Evolutionary conservation across 2,888 invertebrate species (phyloP).

Genomic region (Athalia circularis): DNA sequence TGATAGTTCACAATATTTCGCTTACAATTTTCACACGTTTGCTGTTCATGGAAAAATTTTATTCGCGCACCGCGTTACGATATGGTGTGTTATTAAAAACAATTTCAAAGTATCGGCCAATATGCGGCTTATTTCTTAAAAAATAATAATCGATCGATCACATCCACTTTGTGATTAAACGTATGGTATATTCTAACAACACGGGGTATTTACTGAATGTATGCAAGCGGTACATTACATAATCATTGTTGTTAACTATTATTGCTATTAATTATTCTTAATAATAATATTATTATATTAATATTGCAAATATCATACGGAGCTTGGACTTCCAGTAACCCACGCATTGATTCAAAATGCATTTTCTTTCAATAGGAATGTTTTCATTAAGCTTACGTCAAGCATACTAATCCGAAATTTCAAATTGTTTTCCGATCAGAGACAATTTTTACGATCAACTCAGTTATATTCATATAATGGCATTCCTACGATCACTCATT

Average conservation of each 20-base stretch:
- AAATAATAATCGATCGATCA: slow-evolving; percentile 22
- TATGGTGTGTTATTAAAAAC: neutral
- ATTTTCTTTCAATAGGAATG: slow-evolving; percentile 13
- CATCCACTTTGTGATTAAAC: slow-evolving; percentile 5
- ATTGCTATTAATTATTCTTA: slow-evolving; percentile 47
- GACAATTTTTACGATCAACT: neutral
- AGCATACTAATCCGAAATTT: neutral
- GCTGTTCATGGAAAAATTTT: neutral
- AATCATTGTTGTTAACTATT: slow-evolving; percentile 34
- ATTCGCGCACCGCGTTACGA: neutral
- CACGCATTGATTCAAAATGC: neutral
- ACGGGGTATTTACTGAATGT: slow-evolving; percentile 31
- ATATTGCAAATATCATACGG: neutral
- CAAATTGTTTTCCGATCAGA: neutral
- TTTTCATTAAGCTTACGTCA: neutral
- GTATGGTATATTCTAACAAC: slow-evolving; percentile 1
- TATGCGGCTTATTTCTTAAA: neutral
- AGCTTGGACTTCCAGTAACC: neutral
- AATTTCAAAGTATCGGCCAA: slow-evolving; percentile 1
- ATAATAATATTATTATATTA: slow-evolving; percentile 22
- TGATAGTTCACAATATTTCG: neutral
- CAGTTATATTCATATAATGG: neutral
- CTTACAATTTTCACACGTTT: neutral
- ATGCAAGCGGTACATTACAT: slow-evolving; percentile 30
- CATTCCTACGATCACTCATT: neutral